Evolutionary conservation across 1,140 invertebrate genomes (phyloP).

Genomic region (Megalonaias nervosa): DNA sequence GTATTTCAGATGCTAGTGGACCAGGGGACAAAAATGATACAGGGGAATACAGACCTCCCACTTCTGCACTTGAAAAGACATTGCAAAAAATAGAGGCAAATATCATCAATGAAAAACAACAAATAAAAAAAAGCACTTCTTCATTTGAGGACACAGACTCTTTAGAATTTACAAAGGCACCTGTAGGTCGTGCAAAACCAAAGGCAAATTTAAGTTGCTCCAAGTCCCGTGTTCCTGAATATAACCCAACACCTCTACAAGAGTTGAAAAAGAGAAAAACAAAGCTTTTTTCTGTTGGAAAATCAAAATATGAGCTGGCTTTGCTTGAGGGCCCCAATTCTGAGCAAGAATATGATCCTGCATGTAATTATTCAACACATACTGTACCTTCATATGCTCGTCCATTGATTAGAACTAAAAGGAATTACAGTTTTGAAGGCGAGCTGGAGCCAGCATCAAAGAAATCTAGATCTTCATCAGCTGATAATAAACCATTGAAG

Average conservation of each 20-base stretch:
- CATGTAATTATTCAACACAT: conserved; percentile 51
- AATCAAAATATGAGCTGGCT: conserved; percentile 35
- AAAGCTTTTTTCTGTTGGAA: conserved; percentile 16
- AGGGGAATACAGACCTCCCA: conserved; percentile 15
- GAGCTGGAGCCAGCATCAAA: no score
- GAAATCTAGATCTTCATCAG: not conserved
- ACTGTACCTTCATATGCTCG: not conserved
- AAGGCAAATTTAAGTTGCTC: not conserved
- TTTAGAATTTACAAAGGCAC: no score
- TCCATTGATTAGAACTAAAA: no score
- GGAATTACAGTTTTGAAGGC: no score
- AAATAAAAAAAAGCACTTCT: no score
- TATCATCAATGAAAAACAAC: conserved; percentile 22
- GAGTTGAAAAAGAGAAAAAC: conserved; percentile 73
- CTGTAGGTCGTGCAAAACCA: no score
- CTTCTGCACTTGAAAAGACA: conserved; percentile 19
- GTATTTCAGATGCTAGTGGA: no score
- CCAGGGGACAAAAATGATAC: conserved; percentile 2
- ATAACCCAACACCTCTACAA: conserved; percentile 78
- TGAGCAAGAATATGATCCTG: conserved; percentile 62
- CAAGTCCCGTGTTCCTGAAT: conserved; percentile 70
- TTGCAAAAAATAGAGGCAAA: conserved; percentile 26
- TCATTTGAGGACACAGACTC: no score
- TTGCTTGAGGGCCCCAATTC: conserved; percentile 29
- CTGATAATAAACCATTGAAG: conserved; percentile 25